Evolutionary conservation across 2,888 invertebrate genomes (phyloP).

Genomic region (Pandemis heparana): DNA sequence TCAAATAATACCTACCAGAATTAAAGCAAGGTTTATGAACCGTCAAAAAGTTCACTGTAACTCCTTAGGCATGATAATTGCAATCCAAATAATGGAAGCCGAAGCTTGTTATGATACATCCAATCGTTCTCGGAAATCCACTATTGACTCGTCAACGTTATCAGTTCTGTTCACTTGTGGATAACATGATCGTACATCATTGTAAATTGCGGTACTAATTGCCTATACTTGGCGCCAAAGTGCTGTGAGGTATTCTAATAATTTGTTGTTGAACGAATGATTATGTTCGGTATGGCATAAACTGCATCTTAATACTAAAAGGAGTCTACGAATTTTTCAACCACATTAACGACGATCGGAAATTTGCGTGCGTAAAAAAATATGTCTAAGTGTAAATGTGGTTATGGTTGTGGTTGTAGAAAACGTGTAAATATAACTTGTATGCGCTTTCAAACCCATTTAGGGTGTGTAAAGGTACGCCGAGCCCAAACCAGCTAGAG

Average conservation of each 20-base stretch:
- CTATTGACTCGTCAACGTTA: background rate
- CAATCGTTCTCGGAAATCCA: constrained; percentile 1
- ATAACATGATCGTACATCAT: constrained; percentile 19
- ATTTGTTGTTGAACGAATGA: constrained; percentile 19
- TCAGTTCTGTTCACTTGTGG: constrained; percentile 6
- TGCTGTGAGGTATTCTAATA: constrained; percentile 18
- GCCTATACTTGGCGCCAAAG: constrained; percentile 20
- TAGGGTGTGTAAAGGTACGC: constrained; percentile 12
- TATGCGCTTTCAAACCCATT: constrained; percentile 37
- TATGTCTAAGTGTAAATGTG: too few species aligned
- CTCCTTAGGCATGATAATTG: background rate
- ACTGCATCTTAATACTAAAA: constrained; percentile 14
- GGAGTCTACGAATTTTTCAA: background rate
- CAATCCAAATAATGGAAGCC: background rate
- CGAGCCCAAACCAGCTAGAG: constrained; percentile 19
- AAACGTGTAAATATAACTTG: constrained; percentile 17
- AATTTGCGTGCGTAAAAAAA: too few species aligned
- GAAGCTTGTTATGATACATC: background rate
- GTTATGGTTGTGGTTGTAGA: constrained; percentile 15
- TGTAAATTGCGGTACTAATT: constrained; percentile 7
- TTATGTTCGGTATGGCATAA: constrained; percentile 24
- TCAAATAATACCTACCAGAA: background rate
- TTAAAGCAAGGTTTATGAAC: background rate
- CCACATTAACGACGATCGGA: too few species aligned
- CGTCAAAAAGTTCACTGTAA: background rate